Conservation (phyloP, 2,888 invertebrate species). For the Diachrysia chrysitis region DNA sequence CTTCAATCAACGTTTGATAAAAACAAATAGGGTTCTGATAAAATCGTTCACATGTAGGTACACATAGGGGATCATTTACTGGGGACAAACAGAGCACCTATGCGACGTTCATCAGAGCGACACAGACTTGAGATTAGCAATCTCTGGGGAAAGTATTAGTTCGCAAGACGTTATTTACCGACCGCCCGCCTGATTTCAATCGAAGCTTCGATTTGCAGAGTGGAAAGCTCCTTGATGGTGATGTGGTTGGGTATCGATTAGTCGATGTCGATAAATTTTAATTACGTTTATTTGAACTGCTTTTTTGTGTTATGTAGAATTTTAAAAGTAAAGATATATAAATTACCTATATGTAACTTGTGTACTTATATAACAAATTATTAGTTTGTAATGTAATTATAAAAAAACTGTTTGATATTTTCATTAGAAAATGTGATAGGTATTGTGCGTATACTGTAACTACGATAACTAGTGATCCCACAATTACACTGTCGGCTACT, state of each 20-base stretch:
- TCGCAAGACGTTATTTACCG: conserved; percentile 84
- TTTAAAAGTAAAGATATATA: neutral
- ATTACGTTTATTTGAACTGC: neutral
- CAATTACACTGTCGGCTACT: too few species aligned
- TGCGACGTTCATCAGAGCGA: conserved; percentile 68
- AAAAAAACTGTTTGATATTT: too few species aligned
- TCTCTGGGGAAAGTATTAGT: conserved; percentile 85
- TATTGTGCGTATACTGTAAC: too few species aligned
- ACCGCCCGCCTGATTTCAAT: conserved; percentile 83
- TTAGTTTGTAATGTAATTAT: too few species aligned
- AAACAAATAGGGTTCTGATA: conserved; percentile 45
- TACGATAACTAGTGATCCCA: too few species aligned
- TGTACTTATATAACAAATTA: too few species aligned
- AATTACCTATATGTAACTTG: too few species aligned
- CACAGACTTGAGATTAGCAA: conserved; percentile 78
- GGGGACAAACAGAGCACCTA: conserved; percentile 62
- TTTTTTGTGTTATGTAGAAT: neutral
- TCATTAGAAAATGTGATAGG: too few species aligned
- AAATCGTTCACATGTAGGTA: conserved; percentile 28
- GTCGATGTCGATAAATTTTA: conserved; percentile 37
- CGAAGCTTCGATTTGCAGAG: conserved; percentile 81
- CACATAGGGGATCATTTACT: conserved; percentile 56
- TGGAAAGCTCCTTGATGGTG: conserved; percentile 66
- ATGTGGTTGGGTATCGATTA: conserved; percentile 55
- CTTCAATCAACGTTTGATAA: conserved; percentile 41